Base-by-base conservation (phyloP, 2,888 invertebrate species). In the Gryllus longicercus region DNA sequence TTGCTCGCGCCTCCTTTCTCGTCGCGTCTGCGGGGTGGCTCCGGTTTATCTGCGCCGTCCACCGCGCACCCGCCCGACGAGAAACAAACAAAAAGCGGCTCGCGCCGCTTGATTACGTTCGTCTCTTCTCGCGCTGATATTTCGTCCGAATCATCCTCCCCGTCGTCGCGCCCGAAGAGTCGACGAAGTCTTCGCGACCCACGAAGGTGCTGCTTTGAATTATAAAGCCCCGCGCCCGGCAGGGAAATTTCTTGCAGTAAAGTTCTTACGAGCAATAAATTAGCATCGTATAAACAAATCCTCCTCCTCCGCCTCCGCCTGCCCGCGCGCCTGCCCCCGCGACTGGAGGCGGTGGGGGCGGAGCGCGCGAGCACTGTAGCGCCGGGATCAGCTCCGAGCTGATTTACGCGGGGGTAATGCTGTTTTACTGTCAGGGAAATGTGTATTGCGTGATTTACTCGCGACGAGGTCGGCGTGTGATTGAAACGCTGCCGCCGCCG, bases 281-380 rank as follows among this genome's bases (percentile, higher is more conserved):
- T 23, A 76, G 38, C 25, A 16, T 76, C 38, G 23, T 76, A 76
- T 76, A 76, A 76, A 76, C 76, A 76, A 23, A 76, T 25, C 38
- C 76, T 63, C n/a, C 63, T 63, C 16, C 63, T 63, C n/a, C 63
- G 14, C 16, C 63, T 8, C n/a, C 14, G n/a, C 5, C 63, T 14
- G n/a, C 63, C 63, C 38, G 38, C 5, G 5, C 5, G 38, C 38
- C 38, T 8, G 0, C 38, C 25, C 25, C 25, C 25, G 25, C 25
- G 2, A 3, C 25, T 2, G 2, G 25, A n/a, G 25, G 25, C 25
- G 25, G 5, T 8, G 38, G 38, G 38, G 38, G 38, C 5, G 38
- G 38, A 38, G 14, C 63, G 16, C 63, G 63, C 63, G 14, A 18
- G 63, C 63, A 63, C n/a, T 18, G 63, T 63, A 63, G 12, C 63